Evolutionary conservation across 2,888 invertebrate genomes (phyloP).

Genomic region (Dascillus cervinus): DNA sequence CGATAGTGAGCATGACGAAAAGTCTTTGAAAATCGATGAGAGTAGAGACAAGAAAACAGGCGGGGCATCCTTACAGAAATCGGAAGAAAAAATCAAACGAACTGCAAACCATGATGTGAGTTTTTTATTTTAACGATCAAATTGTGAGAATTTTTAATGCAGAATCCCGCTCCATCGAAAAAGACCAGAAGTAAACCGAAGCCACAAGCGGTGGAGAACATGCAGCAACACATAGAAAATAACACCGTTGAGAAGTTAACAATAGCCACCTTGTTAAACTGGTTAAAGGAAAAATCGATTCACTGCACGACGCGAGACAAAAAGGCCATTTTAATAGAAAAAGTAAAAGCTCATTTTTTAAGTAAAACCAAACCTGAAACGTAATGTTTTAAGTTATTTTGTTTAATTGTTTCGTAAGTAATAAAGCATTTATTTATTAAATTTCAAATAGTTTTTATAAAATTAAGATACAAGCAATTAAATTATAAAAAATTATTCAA

Average conservation of each 20-base stretch:
- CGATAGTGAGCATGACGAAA: slow-evolving; percentile 14
- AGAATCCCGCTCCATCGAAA: slow-evolving; percentile 12
- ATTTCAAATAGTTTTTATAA: too few species aligned
- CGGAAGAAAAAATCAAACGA: slow-evolving; percentile 3
- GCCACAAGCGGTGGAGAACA: slow-evolving; percentile 20
- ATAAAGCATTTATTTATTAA: too few species aligned
- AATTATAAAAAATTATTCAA: too few species aligned
- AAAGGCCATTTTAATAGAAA: slow-evolving; percentile 20
- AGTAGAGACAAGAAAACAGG: slow-evolving; percentile 4
- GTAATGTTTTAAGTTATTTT: too few species aligned
- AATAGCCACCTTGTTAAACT: slow-evolving; percentile 18
- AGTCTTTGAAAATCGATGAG: slow-evolving; percentile 13
- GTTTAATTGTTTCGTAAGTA: too few species aligned
- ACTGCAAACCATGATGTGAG: slow-evolving; percentile 3
- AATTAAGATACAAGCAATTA: too few species aligned
- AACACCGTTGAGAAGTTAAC: slow-evolving; percentile 21
- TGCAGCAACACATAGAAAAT: slow-evolving; percentile 21
- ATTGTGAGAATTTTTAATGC: background rate
- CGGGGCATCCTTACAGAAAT: background rate
- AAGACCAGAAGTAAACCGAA: slow-evolving; percentile 19
- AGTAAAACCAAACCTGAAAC: slow-evolving; percentile 5
- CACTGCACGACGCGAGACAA: slow-evolving; percentile 23
- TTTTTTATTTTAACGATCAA: background rate
- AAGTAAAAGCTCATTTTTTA: slow-evolving; percentile 19
- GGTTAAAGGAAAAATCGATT: slow-evolving; percentile 20